Conservation (phyloP, 64 coral and sea anemone genomes). For the Montipora sp. region DNA sequence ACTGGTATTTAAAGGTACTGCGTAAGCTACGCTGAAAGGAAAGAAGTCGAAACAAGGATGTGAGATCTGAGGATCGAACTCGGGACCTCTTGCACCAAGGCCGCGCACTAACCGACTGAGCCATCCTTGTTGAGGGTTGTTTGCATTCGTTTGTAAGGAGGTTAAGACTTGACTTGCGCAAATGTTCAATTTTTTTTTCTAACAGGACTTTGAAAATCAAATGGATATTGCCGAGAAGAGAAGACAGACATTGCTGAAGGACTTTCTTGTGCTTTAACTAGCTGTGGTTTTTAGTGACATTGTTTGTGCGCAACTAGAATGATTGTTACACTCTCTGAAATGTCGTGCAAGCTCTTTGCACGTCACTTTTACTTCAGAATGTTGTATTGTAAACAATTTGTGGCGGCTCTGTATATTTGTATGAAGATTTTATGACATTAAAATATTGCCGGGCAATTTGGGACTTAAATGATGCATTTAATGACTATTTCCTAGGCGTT, state of each 20-base stretch:
- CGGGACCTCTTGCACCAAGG: no score
- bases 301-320: neutral
- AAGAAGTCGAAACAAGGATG: no score
- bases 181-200: neutral
- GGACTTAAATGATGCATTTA: neutral
- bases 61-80: no score
- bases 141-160: neutral
- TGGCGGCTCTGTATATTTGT: neutral
- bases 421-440: neutral
- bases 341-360: neutral
- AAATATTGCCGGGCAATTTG: neutral
- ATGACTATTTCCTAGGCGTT: neutral
- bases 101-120: no score
- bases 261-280: conserved; percentile 78
- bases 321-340: neutral
- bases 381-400: neutral
- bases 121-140: no score
- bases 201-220: conserved; percentile 98
- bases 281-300: neutral
- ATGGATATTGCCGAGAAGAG: conserved; percentile 99
- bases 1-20: no score
- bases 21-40: no score
- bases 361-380: neutral
- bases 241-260: conserved; percentile 86
- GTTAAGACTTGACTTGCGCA: neutral